Base-by-base conservation (phyloP, 2,797 vertebrate species). In the Pseudocheirus occidentalis region DNA sequence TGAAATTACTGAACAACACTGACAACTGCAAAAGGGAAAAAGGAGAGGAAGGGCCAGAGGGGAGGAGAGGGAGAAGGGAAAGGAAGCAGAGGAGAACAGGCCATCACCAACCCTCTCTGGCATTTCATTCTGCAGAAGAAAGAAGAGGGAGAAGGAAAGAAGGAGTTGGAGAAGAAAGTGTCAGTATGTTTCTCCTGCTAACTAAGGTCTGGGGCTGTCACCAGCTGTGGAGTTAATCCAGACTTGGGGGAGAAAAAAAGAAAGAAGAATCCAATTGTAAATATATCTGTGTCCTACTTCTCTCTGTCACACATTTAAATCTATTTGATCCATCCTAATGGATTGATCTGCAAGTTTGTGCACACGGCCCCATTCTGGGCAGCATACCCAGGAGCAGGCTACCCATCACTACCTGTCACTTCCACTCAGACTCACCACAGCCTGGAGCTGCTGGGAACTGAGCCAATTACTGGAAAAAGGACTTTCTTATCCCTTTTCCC, bases 271-370 rank as follows among this genome's bases (percentile, higher is more conserved):
- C 92, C 11, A 95, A 89, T 1, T 92, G 97, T 91, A 97, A 96
- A 95, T 56, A 94, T 91, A 95, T 95, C 96, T 57, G 53, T 92
- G 96, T 90, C 97, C 97, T 96, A 95, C 95, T 98, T 96, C 96
- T 94, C 91, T 21, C 90, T 94, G 96, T 95, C 97, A 95, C 94
- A 10, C 40, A 7, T 97, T 97, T 97, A 98, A 95, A 96, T 94
- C 98, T 97, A 81, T 97, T 97, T 96, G 97, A 98, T 96, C 93
- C 73, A 46, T 95, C 81, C 96, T 95, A 93, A 97, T 55, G 97
- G 98, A 95, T 92, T 96, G 96, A 97, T 98, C 97, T 95, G 97
- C 96, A 98, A 96, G 96, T 97, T 98, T 97, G 97, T 98, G 97
- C 94, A 95, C 95, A 97, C 92, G 95, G 97, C 40, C 46, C 66